A percentile compares a stretch with the other conserved stretches of the same genome.
These are phyloP conservation scores for Psittacula cyanocephala DNA, from an alignment of 2,113 vertebrate genomes.

Conservation along the genomic window DNA sequence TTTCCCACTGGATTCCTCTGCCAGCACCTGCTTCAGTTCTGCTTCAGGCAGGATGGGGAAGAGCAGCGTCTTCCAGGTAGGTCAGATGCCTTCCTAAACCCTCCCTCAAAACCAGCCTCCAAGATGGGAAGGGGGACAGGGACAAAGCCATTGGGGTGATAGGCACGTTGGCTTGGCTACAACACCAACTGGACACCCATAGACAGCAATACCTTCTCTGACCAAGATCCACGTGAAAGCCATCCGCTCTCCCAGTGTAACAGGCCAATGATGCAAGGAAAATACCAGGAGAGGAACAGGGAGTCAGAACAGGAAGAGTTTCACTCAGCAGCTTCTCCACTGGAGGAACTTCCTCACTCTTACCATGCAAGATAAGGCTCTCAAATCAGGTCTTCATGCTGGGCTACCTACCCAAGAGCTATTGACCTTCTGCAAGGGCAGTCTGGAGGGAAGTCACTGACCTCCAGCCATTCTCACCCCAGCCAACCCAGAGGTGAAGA, in stretches of 20 bases:
- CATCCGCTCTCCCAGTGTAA: neutral
- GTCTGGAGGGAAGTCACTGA: neutral
- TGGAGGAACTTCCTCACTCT: neutral
- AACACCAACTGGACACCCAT: rapidly evolving
- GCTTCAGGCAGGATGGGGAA: neutral
- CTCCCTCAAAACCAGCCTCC: neutral
- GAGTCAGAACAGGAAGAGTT: neutral
- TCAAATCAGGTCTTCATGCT: neutral
- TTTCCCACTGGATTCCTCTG: neutral
- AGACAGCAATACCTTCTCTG: neutral
- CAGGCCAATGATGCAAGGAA: too few relatives aligned
- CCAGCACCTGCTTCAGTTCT: neutral
- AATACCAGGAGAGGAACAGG: neutral
- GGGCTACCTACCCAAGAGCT: neutral
- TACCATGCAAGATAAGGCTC: neutral
- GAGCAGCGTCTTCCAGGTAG: neutral
- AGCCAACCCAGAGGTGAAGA: neutral
- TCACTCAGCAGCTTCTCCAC: neutral
- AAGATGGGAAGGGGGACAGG: neutral
- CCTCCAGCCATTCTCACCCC: neutral
- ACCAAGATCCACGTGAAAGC: neutral
- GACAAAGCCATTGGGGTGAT: neutral
- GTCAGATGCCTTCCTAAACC: neutral
- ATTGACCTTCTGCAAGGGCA: rapidly evolving
- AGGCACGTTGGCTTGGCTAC: too few relatives aligned